phyloP scores from a whole-genome alignment of 2,888 invertebrate species.

The Macrosiphum euphorbiae region DNA sequence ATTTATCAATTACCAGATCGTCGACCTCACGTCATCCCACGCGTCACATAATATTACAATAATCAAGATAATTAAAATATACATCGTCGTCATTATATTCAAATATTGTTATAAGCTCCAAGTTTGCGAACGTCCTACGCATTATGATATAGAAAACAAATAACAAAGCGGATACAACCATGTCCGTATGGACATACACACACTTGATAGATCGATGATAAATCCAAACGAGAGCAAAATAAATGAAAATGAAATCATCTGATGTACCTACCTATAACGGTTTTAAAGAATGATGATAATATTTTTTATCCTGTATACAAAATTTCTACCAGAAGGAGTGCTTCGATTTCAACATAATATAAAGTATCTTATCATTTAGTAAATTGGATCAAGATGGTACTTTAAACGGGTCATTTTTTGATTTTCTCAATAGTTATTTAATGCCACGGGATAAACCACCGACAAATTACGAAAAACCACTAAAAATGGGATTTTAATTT shows the following conservation, averaged over 20 bases:
- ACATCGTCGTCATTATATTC: constrained; percentile 41
- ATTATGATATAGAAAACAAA: constrained; percentile 6
- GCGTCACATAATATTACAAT: constrained; percentile 5
- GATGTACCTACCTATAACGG: background rate
- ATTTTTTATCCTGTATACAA: too few species aligned
- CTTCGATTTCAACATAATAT: too few species aligned
- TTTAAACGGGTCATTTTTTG: too few species aligned
- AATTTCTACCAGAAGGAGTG: too few species aligned
- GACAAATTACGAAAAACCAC: too few species aligned
- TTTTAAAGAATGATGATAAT: background rate
- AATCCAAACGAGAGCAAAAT: background rate
- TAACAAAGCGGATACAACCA: background rate
- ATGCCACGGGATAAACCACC: too few species aligned
- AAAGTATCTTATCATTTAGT: too few species aligned
- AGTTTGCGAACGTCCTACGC: constrained; percentile 18
- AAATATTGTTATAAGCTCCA: constrained; percentile 33
- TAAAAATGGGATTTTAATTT: too few species aligned
- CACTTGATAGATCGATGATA: background rate
- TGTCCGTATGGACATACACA: background rate
- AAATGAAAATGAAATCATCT: background rate
- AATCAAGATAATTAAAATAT: constrained; percentile 36
- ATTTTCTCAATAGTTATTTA: too few species aligned
- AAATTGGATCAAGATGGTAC: too few species aligned
- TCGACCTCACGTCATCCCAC: constrained; percentile 40
- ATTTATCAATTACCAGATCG: constrained; percentile 38